phyloP scores from a whole-genome alignment of 2,113 vertebrate genomes.

The Aspidoscelis tigris region DNA sequence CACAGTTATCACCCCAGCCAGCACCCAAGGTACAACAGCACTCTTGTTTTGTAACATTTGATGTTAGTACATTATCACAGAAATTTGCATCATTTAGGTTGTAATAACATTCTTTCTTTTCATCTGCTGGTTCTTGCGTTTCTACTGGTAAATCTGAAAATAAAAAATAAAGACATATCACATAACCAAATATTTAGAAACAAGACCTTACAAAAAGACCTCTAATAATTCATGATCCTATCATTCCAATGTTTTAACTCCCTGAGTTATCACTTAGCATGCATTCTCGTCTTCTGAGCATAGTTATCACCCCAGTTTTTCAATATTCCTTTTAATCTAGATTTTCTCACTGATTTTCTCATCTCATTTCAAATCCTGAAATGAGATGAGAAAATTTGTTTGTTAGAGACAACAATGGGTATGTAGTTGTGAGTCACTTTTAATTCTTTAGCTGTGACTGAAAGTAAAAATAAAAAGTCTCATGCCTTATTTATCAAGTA shows the following conservation, averaged over 20 bases:
- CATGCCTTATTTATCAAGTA: background rate
- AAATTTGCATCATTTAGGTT: slow-evolving; percentile 92
- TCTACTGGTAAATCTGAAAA: slow-evolving; percentile 61
- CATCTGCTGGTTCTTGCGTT: slow-evolving; percentile 72
- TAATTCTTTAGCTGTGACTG: too few species aligned
- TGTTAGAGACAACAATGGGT: background rate
- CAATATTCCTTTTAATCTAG: background rate
- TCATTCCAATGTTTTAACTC: background rate
- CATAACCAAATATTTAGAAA: background rate
- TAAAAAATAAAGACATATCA: background rate
- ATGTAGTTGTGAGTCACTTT: background rate
- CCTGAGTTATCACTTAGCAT: slow-evolving; percentile 3
- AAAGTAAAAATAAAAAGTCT: background rate
- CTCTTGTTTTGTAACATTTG: slow-evolving; percentile 91
- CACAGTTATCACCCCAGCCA: slow-evolving; percentile 98
- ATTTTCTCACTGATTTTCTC: background rate
- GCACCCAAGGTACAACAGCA: slow-evolving; percentile 97
- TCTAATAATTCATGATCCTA: background rate
- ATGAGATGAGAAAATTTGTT: background rate
- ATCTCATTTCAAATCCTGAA: background rate
- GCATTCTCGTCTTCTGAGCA: background rate
- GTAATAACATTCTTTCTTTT: slow-evolving; percentile 96
- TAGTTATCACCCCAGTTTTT: background rate
- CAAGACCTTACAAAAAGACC: too few species aligned
- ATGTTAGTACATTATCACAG: slow-evolving; percentile 93